Conservation (phyloP, 2,888 invertebrate species). For the Hypsopygia costalis region DNA sequence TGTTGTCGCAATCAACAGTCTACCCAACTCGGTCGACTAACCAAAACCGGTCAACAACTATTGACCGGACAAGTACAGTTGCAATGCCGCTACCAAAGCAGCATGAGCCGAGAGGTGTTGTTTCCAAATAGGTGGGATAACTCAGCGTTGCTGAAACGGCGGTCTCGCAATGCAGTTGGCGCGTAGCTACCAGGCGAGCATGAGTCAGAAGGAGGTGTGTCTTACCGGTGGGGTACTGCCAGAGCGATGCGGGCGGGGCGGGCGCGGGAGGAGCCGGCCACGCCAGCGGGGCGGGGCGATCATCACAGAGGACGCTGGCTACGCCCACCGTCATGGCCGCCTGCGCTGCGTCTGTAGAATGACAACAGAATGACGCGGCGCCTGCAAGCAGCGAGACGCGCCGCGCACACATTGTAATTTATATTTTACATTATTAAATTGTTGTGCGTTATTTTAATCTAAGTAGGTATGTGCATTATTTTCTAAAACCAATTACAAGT, state of each 20-base stretch:
- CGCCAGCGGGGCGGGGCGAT: slow-evolving; percentile 81
- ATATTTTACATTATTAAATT: not conserved
- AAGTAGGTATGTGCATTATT: too few relatives aligned
- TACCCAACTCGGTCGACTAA: slow-evolving; percentile 23
- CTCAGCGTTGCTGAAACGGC: slow-evolving; percentile 44
- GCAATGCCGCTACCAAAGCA: slow-evolving; percentile 72
- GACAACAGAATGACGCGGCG: slow-evolving; percentile 63
- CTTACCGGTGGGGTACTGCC: slow-evolving; percentile 89
- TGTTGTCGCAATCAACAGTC: slow-evolving; percentile 1
- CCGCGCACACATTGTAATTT: slow-evolving; percentile 17
- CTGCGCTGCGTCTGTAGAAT: slow-evolving; percentile 80
- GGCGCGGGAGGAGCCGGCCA: slow-evolving; percentile 76
- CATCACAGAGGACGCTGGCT: slow-evolving; percentile 83
- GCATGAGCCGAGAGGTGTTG: slow-evolving; percentile 57
- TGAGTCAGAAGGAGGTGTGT: slow-evolving; percentile 63
- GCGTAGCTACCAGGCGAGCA: slow-evolving; percentile 77
- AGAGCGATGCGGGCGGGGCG: slow-evolving; percentile 85
- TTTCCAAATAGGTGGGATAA: slow-evolving; percentile 34
- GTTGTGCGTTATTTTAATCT: too few relatives aligned
- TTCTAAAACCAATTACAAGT: slow-evolving; percentile 1
- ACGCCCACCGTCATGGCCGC: slow-evolving; percentile 85
- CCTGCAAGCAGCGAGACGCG: slow-evolving; percentile 39
- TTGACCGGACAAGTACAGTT: slow-evolving; percentile 56
- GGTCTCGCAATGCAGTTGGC: slow-evolving; percentile 77
- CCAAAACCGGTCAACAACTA: slow-evolving; percentile 36